Percentiles rank a stretch among this genome's conserved stretches.
phyloP scores from a whole-genome alignment of 2,113 vertebrate genomes.

The Cyprinodon brontotheroides region DNA sequence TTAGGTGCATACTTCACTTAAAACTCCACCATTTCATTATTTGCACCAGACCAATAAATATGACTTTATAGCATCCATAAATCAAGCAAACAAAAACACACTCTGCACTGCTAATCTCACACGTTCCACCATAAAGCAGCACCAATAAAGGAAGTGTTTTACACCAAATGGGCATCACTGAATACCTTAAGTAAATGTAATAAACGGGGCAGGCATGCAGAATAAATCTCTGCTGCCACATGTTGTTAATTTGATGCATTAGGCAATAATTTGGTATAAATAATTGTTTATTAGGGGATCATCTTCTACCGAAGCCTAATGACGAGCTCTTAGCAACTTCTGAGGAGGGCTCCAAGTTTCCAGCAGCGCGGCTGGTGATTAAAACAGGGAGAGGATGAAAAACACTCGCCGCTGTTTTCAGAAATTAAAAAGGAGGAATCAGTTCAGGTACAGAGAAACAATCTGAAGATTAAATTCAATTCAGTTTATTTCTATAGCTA shows the following conservation, averaged over 20 bases:
- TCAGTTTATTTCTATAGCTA: too few species aligned
- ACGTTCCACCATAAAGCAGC: slow-evolving; percentile 95
- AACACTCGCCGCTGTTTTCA: slow-evolving; percentile 19
- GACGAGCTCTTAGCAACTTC: slow-evolving; percentile 74
- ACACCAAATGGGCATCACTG: slow-evolving; percentile 93
- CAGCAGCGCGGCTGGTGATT: slow-evolving; percentile 51
- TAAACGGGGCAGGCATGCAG: slow-evolving; percentile 91
- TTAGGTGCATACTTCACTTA: slow-evolving; percentile 96
- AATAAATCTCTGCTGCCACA: slow-evolving; percentile 97
- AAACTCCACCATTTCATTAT: slow-evolving; percentile 97
- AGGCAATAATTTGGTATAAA: slow-evolving; percentile 99
- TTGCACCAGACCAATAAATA: slow-evolving; percentile 98
- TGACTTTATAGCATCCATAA: slow-evolving; percentile 90
- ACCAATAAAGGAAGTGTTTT: slow-evolving; percentile 97
- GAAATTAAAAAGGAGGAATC: slow-evolving; percentile 38
- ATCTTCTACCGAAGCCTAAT: slow-evolving; percentile 87
- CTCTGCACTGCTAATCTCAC: slow-evolving; percentile 96
- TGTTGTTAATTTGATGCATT: slow-evolving; percentile 99
- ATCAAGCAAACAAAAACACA: slow-evolving; percentile 95
- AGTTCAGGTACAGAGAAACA: too few species aligned
- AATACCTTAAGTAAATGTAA: slow-evolving; percentile 99
- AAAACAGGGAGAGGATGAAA: slow-evolving; percentile 26
- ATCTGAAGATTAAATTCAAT: too few species aligned
- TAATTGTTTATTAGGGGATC: slow-evolving; percentile 98
- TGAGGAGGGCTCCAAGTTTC: slow-evolving; percentile 69